Percentiles rank a stretch among this genome's conserved stretches.
Conservation (phyloP, 2,797 vertebrate genomes). For the Cirrhinus molitorella region DNA sequence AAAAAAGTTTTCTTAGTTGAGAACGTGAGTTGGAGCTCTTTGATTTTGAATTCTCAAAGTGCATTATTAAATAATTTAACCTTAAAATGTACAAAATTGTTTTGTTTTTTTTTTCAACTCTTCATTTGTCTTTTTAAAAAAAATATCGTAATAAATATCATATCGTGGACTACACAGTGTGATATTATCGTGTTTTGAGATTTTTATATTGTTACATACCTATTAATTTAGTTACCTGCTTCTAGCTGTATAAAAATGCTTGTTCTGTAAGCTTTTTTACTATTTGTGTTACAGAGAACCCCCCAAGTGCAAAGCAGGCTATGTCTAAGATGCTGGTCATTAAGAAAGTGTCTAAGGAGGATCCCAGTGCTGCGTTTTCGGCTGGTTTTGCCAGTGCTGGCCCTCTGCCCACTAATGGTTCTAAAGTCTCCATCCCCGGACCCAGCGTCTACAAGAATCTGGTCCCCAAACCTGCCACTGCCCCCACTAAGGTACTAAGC, state of each 20-base stretch:
- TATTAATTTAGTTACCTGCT: not conserved
- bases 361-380: conserved; percentile 93
- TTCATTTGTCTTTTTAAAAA: too few relatives aligned
- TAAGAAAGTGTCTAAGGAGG: conserved; percentile 99
- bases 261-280: not conserved
- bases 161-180: too few relatives aligned
- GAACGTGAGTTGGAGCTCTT: too few relatives aligned
- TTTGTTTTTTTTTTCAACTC: too few relatives aligned
- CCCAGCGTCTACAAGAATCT: conserved; percentile 99
- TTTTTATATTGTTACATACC: too few relatives aligned
- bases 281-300: conserved; percentile 86
- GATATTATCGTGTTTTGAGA: too few relatives aligned
- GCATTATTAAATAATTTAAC: too few relatives aligned
- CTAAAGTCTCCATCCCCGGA: conserved; percentile 89
- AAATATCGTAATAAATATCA: too few relatives aligned
- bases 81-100: too few relatives aligned
- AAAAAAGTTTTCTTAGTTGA: too few relatives aligned
- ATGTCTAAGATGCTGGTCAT: conserved; percentile 99
- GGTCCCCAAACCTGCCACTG: conserved; percentile 94
- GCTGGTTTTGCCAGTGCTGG: conserved; percentile 93
- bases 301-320: conserved; percentile 97
- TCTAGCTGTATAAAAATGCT: not conserved
- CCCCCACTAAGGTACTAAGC: conserved; percentile 90
- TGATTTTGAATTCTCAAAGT: too few relatives aligned
- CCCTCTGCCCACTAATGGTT: conserved; percentile 91